Base-by-base conservation (phyloP, 2,113 vertebrate genomes). In the Ochotona curzoniae region DNA sequence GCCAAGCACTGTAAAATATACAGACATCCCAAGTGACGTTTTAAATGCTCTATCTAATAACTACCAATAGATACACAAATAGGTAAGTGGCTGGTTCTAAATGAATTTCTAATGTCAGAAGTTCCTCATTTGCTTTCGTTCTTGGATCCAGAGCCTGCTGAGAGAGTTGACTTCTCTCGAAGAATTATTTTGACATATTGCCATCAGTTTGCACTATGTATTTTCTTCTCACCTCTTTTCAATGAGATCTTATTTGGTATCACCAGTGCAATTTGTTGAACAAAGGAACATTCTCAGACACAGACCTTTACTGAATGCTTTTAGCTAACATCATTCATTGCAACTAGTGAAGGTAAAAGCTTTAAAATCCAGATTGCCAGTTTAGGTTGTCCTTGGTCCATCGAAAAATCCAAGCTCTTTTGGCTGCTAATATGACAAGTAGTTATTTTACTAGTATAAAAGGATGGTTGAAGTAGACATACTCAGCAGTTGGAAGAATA, bases 351-450 rank as follows among this genome's bases (percentile, higher is more conserved):
- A 18, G 70, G 28, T 14, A n/a, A 3, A n/a, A 63, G 26, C 54
- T 71, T 88, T 61, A n/a, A 94, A 94, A 80, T 23, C 66, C 66
- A 93, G 35, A 17, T 81, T 63, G 71, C 81, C n/a, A 60, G 49
- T 49, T 6, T 6, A 47, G 47, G 73, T 87, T 93, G 35, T 30
- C n/a, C 76, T 57, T 89, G n/a, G 70, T 49, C 64, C 44, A 49
- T 61, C 11, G 85, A 28, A 71, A 14, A 82, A 4, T 20, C 38
- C 38, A 44, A 44, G 26, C 18, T 82, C n/a, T 84, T 38, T 32
- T 67, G 57, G 7, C 67, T 94, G 18, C 38, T 94, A 84, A 44
- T 32, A 15, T 38, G 88, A 9, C 25, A 1, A 23, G 54, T 30
- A n/a, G 60, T 83, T 80, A 57, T 82, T 74, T 86, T 82, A 74